A percentile compares a stretch with the other conserved stretches of the same genome.
Evolutionary conservation across 2,113 vertebrate species (phyloP).

Genomic region (Neogobius melanostomus): DNA sequence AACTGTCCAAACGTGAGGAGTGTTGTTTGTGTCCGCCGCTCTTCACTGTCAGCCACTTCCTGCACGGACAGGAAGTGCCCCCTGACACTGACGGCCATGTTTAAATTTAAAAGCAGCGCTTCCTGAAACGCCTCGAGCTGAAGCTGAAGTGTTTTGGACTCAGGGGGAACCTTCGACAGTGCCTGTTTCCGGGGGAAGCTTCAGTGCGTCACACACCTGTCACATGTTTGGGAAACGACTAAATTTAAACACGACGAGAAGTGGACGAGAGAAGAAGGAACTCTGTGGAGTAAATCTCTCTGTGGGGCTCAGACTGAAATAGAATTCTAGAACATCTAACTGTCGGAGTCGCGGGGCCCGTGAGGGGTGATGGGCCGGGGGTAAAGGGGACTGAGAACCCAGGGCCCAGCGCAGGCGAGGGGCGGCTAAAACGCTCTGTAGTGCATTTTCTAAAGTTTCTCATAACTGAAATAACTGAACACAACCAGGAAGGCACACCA

Average conservation of each 20-base stretch:
- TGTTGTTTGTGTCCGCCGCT: background rate
- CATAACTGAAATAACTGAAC: no score
- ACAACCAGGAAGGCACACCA: no score
- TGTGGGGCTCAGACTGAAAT: no score
- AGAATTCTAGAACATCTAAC: no score
- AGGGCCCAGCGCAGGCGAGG: no score
- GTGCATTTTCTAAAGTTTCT: no score
- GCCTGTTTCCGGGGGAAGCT: background rate
- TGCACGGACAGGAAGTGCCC: background rate
- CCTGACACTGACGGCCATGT: background rate
- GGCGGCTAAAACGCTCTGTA: no score
- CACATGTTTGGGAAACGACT: background rate
- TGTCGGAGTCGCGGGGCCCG: no score
- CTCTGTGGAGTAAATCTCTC: no score
- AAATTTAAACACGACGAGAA: background rate
- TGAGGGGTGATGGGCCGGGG: no score
- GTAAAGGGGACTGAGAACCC: no score
- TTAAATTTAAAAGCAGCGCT: background rate
- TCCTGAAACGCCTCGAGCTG: background rate
- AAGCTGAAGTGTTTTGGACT: background rate
- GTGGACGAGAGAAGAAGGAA: background rate
- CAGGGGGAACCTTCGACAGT: background rate
- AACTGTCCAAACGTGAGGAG: background rate
- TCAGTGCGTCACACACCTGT: background rate
- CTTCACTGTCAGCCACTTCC: background rate